Base-by-base conservation (phyloP, 2,888 invertebrate genomes). In the Ecliptopera silaceata region DNA sequence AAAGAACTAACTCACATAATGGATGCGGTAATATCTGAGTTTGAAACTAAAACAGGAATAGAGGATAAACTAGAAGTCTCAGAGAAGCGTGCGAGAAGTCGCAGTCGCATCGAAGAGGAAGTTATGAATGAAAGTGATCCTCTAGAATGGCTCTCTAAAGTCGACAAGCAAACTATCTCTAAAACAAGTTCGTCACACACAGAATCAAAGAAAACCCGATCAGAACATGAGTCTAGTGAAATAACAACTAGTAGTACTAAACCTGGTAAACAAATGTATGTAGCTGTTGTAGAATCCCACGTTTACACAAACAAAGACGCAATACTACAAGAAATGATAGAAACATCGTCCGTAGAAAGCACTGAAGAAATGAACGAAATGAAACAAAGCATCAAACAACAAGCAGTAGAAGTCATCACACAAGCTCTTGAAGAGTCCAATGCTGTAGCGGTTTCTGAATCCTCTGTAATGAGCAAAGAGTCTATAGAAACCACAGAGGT, bases 201-300 rank as follows among this genome's bases (percentile, higher is more conserved):
- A 6, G 73, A 74, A 54, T 72, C 69, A 10, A 67, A 56, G n/a
- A 67, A 77, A 64, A 70, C 61, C 55, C 72, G 54, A 52, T 53
- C 64, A n/a, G 74, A 79, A 52, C 67, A 69, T 10, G 77, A 80
- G 50, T 71, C 64, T 34, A 61, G 56, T 65, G 59, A 55, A 47
- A 4, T 38, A 6, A 45, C 1, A 57, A 60, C 67, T 4, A 67
- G 64, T 6, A 72, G 64, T 55, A 52, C 66, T 1, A 72, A 72
- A 52, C 64, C 77, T 4, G 79, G 72, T 3, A 79, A 75, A n/a
- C 81, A 79, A 56, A 87, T 75, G 46, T 91, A 90, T 41, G 61
- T 87, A 38, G 90, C 89, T 1, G 79, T 85, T 31, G 89, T 90
- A n/a, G 87, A 91, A 64, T 75, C 91, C 3, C 91, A 91, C 52